Conservation (phyloP, 1,140 invertebrate genomes). For the Drosophila kurseongensis region DNA sequence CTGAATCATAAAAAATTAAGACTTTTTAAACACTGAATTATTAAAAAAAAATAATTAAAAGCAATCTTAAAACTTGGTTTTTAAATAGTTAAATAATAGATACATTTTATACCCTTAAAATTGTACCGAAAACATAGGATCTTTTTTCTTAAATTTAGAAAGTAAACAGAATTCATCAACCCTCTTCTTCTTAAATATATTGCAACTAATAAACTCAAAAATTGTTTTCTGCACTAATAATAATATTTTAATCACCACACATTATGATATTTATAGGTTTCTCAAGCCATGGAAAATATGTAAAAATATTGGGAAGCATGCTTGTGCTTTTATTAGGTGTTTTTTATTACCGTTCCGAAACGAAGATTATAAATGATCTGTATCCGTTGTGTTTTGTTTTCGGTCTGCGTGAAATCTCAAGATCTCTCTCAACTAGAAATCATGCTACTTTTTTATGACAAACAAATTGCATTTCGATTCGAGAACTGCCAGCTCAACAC, state of each 20-base stretch:
- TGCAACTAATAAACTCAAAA: no score
- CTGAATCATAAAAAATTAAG: slow-evolving; percentile 3
- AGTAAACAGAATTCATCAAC: no score
- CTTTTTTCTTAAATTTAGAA: no score
- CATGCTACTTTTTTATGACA: slow-evolving; percentile 39
- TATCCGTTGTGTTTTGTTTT: slow-evolving; percentile 24
- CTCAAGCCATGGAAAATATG: not conserved
- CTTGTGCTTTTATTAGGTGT: not conserved
- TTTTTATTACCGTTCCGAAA: slow-evolving; percentile 13
- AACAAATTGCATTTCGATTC: slow-evolving; percentile 34
- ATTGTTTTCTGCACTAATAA: not conserved
- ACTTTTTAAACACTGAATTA: not conserved
- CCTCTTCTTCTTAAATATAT: no score
- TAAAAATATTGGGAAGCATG: slow-evolving; percentile 18
- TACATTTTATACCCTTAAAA: no score
- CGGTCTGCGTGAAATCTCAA: slow-evolving; percentile 1
- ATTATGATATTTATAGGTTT: not conserved
- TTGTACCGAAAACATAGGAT: no score
- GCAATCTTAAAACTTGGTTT: no score
- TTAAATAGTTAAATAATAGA: not conserved
- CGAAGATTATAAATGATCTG: slow-evolving; percentile 19
- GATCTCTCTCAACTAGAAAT: slow-evolving; percentile 29
- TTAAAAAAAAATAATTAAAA: not conserved
- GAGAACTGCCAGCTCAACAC: slow-evolving; percentile 36
- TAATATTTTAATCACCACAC: not conserved